These are phyloP conservation scores for Bursaphelenchus mucronatus DNA, from an alignment of 1,140 invertebrate genomes.

Conservation along the genomic window DNA sequence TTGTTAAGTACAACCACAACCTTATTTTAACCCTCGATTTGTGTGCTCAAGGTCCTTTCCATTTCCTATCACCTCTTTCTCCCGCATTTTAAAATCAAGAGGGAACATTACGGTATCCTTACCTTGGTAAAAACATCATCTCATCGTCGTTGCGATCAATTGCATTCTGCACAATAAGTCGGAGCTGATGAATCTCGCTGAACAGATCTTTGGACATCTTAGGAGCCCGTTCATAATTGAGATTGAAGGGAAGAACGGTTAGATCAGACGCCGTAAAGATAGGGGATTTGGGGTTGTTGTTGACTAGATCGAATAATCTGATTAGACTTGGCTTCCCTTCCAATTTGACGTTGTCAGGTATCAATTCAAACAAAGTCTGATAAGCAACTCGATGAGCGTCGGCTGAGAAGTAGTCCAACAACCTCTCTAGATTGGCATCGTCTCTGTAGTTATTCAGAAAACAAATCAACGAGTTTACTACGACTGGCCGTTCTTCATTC, in stretches of 20 bases:
- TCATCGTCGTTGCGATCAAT: conserved; percentile 13
- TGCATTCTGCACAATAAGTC: conserved; percentile 25
- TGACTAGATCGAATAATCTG: conserved; percentile 28
- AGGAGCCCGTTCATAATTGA: conserved; percentile 11
- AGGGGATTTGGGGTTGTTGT: conserved; percentile 13
- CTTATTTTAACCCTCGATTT: neutral
- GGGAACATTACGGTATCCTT: neutral
- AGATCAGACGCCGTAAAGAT: conserved; percentile 39
- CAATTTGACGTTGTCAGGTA: neutral
- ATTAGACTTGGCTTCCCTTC: conserved; percentile 9
- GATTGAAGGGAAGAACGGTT: conserved; percentile 24
- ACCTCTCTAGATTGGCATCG: conserved; percentile 12
- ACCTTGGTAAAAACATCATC: neutral
- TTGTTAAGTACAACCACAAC: neutral
- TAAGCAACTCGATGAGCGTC: conserved; percentile 12
- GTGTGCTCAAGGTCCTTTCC: neutral
- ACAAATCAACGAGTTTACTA: conserved; percentile 40
- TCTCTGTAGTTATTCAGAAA: conserved; percentile 38
- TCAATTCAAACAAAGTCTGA: conserved; percentile 24
- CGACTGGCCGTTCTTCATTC: conserved; percentile 18
- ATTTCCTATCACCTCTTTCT: neutral
- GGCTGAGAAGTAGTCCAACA: conserved; percentile 31
- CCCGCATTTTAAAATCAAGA: neutral
- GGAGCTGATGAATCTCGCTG: conserved; percentile 28
- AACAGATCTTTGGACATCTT: conserved; percentile 12